phyloP scores from a whole-genome alignment of 2,888 invertebrate genomes.

The Cistogaster globosa region DNA sequence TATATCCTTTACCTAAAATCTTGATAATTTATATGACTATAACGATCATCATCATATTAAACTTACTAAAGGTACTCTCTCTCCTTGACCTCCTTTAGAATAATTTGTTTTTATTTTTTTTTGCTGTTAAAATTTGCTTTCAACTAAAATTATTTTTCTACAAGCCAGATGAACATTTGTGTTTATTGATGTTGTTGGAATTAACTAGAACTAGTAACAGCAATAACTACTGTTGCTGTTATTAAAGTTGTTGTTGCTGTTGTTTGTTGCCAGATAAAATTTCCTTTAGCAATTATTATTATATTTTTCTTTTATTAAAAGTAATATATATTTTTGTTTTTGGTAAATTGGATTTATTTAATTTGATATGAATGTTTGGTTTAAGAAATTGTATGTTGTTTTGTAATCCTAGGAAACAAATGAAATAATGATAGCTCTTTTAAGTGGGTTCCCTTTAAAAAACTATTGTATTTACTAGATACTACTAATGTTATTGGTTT shows the following conservation, averaged over 20 bases:
- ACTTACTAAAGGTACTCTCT: constrained; percentile 12
- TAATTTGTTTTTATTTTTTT: constrained; percentile 5
- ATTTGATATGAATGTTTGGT: constrained; percentile 1
- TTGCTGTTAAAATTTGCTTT: not conserved
- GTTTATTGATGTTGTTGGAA: constrained; percentile 52
- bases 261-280: constrained; percentile 50
- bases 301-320: constrained; percentile 25
- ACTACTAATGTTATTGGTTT: too few species aligned
- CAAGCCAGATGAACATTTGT: constrained; percentile 21
- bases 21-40: not conserved
- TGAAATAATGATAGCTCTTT: not conserved
- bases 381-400: not conserved
- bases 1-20: not conserved
- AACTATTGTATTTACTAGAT: too few species aligned
- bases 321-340: constrained; percentile 2
- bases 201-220: constrained; percentile 33
- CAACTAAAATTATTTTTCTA: constrained; percentile 23
- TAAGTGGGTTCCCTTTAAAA: too few species aligned
- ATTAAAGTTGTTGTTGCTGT: constrained; percentile 58
- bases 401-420: not conserved
- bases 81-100: not conserved
- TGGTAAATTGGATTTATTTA: not conserved
- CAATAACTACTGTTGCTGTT: constrained; percentile 57
- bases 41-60: constrained; percentile 4
- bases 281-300: constrained; percentile 62